Evolutionary conservation across 2,113 vertebrate species (phyloP), one percentile per base, ranked within the genome.

Genomic region (Microcebus jonahi): DNA sequence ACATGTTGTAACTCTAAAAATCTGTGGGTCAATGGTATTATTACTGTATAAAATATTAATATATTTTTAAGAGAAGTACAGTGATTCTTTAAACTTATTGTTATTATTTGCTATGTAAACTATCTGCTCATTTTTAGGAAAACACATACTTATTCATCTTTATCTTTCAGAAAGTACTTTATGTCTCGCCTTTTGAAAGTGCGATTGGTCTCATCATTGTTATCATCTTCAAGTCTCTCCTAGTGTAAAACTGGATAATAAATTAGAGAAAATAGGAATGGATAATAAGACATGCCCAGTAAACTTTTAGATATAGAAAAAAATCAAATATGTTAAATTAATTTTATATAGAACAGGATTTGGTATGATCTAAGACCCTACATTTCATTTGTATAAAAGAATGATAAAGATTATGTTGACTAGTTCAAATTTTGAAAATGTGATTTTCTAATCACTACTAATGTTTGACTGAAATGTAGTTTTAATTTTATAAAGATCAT

Each of bases 341-440:
- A 63, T 85, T 93, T 95, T 77, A 94, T 57, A 57, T 27, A 39
- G 0, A 76, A 65, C 1, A 63, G 6, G 10, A 86, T 94, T 85
- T 20, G 25, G 18, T 12, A 88, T 55, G 81, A 86, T 87, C 90
- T 84, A 90, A 91, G 93, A 65, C 27, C 20, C 29, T 90, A 31
- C 8, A 71, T 93, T 94, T 91, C 42, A 93, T 87, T 96, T 57
- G 76, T 65, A 87, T 93, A n/a, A 94, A 87, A 70, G 83, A 90
- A 82, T 84, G 0, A 55, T 91, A 39, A 95, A 39, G 11, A 55
- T 85, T 91, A 83, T n/a, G 6, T 5, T 80, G 73, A 39, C 50
- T 50, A 79, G 4, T 73, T 63, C 84, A 88, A 83, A 90, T 76
- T 96, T 88, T 53, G 23, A 94, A 88, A 73, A 20, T 77, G 36